These are phyloP conservation scores for Athene cunicularia DNA, from an alignment of 2,113 vertebrate genomes.

Conservation along the genomic window DNA sequence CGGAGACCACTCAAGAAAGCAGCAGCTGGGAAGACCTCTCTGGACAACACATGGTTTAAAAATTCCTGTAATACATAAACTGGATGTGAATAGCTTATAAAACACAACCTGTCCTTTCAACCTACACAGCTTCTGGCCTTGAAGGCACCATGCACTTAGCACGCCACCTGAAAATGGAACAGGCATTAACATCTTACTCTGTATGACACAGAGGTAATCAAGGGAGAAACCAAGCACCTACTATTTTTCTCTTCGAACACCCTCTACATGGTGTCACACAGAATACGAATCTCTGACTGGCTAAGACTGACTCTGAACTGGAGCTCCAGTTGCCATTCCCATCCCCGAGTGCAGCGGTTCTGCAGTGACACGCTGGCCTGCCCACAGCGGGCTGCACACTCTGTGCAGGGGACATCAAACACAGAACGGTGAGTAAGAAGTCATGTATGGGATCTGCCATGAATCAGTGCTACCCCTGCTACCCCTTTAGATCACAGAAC, in stretches of 20 bases:
- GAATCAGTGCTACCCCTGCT: too few relatives aligned
- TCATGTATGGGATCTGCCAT: too few relatives aligned
- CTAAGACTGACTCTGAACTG: neutral
- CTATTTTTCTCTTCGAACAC: neutral
- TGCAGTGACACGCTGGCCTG: neutral
- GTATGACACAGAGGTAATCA: neutral
- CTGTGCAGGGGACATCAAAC: accelerated
- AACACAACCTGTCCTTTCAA: neutral
- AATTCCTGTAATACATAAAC: neutral
- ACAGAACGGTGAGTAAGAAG: neutral
- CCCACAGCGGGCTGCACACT: neutral
- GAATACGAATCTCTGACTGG: neutral
- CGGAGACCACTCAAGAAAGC: neutral
- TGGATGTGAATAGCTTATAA: neutral
- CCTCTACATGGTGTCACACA: neutral
- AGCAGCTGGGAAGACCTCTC: neutral
- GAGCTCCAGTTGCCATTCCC: neutral
- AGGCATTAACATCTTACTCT: neutral
- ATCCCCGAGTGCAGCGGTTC: neutral
- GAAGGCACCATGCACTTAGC: neutral
- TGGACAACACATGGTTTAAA: neutral
- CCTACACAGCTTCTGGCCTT: neutral
- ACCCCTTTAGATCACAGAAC: neutral
- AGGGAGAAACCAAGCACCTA: neutral
- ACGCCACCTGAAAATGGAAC: neutral